Percentiles rank a stretch among this genome's conserved stretches.
Evolutionary conservation across 1,140 invertebrate species (phyloP).

Genomic region (Plodia interpunctella): DNA sequence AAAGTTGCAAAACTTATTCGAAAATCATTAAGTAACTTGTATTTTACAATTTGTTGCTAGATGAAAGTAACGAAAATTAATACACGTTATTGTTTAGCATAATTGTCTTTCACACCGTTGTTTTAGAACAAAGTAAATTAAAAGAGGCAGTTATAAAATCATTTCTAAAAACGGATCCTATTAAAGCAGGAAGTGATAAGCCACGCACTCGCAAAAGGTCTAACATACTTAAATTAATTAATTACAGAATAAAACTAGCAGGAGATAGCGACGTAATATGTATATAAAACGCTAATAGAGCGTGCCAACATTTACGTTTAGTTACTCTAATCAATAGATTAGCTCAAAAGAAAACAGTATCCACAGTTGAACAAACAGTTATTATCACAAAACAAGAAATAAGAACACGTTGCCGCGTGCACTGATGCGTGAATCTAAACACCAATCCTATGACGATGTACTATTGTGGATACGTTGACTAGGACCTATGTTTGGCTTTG

Average conservation of each 20-base stretch:
- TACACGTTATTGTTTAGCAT: too few relatives aligned
- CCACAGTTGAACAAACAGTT: neutral
- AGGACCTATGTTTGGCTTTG: neutral
- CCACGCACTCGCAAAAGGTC: too few relatives aligned
- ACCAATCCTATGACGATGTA: slow-evolving; percentile 1
- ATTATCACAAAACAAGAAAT: neutral
- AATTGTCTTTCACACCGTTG: too few relatives aligned
- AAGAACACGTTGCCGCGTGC: neutral
- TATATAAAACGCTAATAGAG: neutral
- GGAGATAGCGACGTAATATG: neutral
- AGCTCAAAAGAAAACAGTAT: neutral
- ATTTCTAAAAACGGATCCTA: too few relatives aligned
- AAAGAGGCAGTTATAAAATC: too few relatives aligned
- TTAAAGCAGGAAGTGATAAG: too few relatives aligned
- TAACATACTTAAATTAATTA: too few relatives aligned
- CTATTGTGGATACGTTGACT: neutral
- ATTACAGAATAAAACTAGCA: neutral
- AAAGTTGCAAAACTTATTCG: too few relatives aligned
- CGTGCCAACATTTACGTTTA: neutral
- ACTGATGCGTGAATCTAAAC: slow-evolving; percentile 5
- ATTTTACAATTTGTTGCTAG: too few relatives aligned
- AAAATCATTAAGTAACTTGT: too few relatives aligned
- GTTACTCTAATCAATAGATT: neutral
- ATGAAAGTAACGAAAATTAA: neutral
- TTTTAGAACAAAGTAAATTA: too few relatives aligned